Base-by-base conservation (phyloP, 2,113 vertebrate species). In the Scomber colias region DNA sequence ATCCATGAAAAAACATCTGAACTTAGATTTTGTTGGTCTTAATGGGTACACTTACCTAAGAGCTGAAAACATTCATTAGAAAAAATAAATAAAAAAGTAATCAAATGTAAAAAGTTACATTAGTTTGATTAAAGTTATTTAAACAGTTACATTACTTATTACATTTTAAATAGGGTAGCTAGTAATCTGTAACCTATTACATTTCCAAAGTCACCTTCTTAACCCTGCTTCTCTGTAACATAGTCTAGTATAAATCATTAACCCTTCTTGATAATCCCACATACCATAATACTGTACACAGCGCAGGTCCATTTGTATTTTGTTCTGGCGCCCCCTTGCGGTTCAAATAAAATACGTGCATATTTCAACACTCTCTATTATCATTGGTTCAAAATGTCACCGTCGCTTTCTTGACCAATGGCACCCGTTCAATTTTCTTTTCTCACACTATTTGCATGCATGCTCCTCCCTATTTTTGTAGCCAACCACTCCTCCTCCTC, bases 351-450 rank as follows among this genome's bases (percentile, higher is more conserved):
- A 6, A 35, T 0, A 14, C 6, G 1, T 8, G 0, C 0, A 3
- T 3, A 13, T 17, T n/a, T 50, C 49, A 53, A 30, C 30, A 0
- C 21, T 35, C 54, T 68, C 7, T 15, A 62, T 75, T 85, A 3
- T 82, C 68, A 91, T 93, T 93, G 91, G 87, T 64, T 87, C 4
- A 84, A 54, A 81, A 75, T 53, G 73, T 75, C 67, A 45, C 19
- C 59, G 75, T 81, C 57, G 17, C 53, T 49, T 3, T 17, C 4
- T 63, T 24, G 56, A 76, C 92, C 89, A 92, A 91, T 92, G 64
- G 71, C 68, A 30, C 31, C 46, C 1, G 40, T 11, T 17, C 16
- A 11, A 21, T 51, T 49, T 16, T 4, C 51, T 48, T 64, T 45
- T 61, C 48, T 16, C 24, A 44, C 40, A 14, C 3, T 27, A 8